These are phyloP conservation scores for Cecropterus lyciades DNA, from an alignment of 1,140 invertebrate genomes.

Conservation along the genomic window DNA sequence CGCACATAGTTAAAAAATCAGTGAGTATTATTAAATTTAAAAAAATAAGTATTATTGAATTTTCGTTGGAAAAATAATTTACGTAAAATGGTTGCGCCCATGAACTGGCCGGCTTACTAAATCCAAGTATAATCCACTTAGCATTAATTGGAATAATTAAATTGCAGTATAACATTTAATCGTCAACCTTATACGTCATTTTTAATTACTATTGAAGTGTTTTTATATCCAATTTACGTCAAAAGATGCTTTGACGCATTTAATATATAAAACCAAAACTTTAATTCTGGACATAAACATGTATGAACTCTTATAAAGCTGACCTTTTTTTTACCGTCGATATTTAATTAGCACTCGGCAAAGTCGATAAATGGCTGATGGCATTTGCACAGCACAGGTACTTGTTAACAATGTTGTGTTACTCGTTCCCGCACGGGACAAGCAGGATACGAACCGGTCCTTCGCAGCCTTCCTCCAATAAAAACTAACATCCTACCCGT, in stretches of 20 bases:
- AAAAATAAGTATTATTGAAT: too few relatives aligned
- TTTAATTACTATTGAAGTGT: too few relatives aligned
- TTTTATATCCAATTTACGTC: background rate
- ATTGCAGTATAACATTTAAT: too few relatives aligned
- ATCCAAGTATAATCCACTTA: too few relatives aligned
- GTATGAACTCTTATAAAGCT: background rate
- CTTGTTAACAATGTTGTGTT: constrained; percentile 56
- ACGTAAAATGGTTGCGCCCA: too few relatives aligned
- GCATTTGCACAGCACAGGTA: constrained; percentile 42
- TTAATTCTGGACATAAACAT: background rate
- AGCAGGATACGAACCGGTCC: constrained; percentile 74
- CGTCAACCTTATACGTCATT: too few relatives aligned
- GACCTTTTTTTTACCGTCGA: constrained; percentile 23
- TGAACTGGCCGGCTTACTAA: too few relatives aligned
- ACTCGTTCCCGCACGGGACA: constrained; percentile 61
- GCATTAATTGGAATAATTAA: too few relatives aligned
- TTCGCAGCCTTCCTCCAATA: constrained; percentile 45
- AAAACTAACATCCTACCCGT: constrained; percentile 56
- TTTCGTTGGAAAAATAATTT: too few relatives aligned
- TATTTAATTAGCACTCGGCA: constrained; percentile 44
- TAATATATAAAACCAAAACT: background rate
- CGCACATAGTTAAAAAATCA: too few relatives aligned
- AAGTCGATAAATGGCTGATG: constrained; percentile 47
- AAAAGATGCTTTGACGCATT: background rate
- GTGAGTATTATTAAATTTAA: too few relatives aligned